These are phyloP conservation scores for Heliopora coerulea DNA, from an alignment of 92 coral and sea anemone species.

Conservation along the genomic window DNA sequence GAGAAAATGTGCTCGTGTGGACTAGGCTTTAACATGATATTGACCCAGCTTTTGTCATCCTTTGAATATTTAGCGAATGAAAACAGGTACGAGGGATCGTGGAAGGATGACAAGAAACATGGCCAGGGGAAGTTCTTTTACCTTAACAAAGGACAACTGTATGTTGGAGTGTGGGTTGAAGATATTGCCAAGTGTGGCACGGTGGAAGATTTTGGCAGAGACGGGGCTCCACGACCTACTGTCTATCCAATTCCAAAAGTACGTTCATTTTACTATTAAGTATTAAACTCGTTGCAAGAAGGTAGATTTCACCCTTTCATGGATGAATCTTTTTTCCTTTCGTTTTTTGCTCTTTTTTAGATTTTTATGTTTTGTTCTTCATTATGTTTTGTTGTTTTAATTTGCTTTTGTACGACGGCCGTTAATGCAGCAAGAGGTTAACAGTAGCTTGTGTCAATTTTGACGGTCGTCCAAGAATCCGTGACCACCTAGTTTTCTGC, in stretches of 20 bases:
- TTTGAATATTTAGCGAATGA: conserved; percentile 69
- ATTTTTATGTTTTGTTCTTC: too few relatives aligned
- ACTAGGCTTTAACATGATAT: too few relatives aligned
- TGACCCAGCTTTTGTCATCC: too few relatives aligned
- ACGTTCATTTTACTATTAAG: neutral
- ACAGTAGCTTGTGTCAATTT: too few relatives aligned
- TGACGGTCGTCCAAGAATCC: too few relatives aligned
- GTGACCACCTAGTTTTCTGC: too few relatives aligned
- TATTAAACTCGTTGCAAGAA: neutral
- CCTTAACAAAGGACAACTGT: conserved; percentile 89
- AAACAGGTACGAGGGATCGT: conserved; percentile 94
- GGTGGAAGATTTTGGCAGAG: conserved; percentile 98
- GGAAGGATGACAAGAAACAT: conserved; percentile 92
- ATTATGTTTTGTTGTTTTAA: too few relatives aligned
- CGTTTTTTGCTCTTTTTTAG: too few relatives aligned
- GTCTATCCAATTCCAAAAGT: conserved; percentile 92
- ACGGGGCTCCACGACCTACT: conserved; percentile 87
- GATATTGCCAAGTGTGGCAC: conserved; percentile 98
- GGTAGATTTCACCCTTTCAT: neutral
- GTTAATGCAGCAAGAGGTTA: too few relatives aligned
- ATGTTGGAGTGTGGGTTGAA: conserved; percentile 92
- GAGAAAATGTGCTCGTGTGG: too few relatives aligned
- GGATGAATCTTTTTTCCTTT: neutral
- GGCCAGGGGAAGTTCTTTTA: conserved; percentile 92
- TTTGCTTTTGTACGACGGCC: too few relatives aligned